phyloP scores from a whole-genome alignment of 2,888 invertebrate species.

The Aphodius granarius region DNA sequence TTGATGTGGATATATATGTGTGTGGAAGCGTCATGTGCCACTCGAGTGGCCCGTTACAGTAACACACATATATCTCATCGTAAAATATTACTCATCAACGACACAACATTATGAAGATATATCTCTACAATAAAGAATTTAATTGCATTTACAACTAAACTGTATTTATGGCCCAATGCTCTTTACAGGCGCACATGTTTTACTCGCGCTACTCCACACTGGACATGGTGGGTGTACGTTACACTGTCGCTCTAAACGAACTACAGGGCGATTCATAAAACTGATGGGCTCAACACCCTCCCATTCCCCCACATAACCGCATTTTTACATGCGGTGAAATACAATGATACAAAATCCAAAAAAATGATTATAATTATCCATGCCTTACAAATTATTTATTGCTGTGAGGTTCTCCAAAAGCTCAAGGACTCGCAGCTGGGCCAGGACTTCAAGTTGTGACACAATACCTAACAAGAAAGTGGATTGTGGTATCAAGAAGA shows the following conservation, averaged over 20 bases:
- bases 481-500: too few species aligned
- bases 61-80: constrained; percentile 1
- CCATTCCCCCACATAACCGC: too few species aligned
- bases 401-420: too few species aligned
- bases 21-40: neutral
- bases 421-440: too few species aligned
- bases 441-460: too few species aligned
- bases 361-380: too few species aligned
- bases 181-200: constrained; percentile 2
- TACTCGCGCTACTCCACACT: neutral
- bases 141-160: constrained; percentile 14
- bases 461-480: too few species aligned
- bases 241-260: neutral
- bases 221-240: neutral
- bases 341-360: too few species aligned
- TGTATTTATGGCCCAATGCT: constrained; percentile 5
- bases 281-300: too few species aligned
- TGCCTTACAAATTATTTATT: too few species aligned
- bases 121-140: constrained; percentile 20
- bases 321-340: too few species aligned
- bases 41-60: neutral
- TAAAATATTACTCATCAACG: constrained; percentile 25
- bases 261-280: neutral
- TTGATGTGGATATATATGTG: neutral
- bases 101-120: constrained; percentile 18